Evolutionary conservation across 2,797 vertebrate genomes (phyloP).

Genomic region (Manis crassicaudata): DNA sequence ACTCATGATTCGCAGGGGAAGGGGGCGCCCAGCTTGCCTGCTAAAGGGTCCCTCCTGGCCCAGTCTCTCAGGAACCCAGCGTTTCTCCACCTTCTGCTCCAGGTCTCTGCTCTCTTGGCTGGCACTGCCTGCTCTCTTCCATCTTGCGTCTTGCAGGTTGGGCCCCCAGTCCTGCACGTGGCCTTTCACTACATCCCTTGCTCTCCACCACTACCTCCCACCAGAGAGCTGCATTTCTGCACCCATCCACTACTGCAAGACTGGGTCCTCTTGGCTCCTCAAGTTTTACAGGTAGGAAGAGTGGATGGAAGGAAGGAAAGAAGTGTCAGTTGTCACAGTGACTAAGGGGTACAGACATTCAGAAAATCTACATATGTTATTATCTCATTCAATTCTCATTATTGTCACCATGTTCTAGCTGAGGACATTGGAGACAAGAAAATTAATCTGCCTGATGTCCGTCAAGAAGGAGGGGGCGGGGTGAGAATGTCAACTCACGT

Average conservation of each 20-base stretch:
- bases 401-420: neutral
- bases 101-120: neutral
- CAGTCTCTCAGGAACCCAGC: neutral
- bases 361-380: neutral
- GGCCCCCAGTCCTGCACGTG: neutral
- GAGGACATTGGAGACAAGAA: neutral
- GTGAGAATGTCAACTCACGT: neutral
- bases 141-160: neutral
- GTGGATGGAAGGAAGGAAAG: neutral
- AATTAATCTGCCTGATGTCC: neutral
- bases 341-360: neutral
- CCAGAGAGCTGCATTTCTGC: neutral
- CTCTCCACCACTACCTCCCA: neutral
- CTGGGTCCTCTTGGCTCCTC: neutral
- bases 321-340: neutral
- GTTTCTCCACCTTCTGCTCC: neutral
- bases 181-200: neutral
- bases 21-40: fast-evolving
- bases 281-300: neutral
- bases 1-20: neutral
- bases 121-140: neutral
- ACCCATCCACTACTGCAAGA: neutral
- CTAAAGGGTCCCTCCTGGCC: neutral
- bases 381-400: neutral
- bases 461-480: neutral